Base-by-base conservation (phyloP, 2,888 invertebrate genomes). In the Patella depressa region DNA sequence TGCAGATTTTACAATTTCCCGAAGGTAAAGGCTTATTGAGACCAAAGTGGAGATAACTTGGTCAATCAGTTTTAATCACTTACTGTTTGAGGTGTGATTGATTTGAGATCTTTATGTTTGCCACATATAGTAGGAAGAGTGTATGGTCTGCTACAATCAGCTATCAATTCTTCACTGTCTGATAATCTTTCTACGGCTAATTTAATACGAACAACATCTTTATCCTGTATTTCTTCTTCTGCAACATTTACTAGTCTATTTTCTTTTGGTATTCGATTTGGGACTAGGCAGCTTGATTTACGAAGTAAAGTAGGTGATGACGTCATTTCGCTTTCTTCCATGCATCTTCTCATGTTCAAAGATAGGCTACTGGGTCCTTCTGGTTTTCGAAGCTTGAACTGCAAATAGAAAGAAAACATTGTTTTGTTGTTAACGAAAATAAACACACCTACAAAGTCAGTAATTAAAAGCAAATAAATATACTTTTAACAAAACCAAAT, bases 91-190 rank as follows among this genome's bases (percentile, higher is more conserved):
- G 65, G 19, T 15, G 65, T 24, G 24, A 74, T 69, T 65, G 74
- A 69, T 53, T 74, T 74, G 69, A 74, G 74, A 74, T 74, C 74
- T 17, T 69, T 74, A 53, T 74, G 74, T 74, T 69, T 69, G 11
- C 74, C 74, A 65, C 19, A 53, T 59, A 74, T 17, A 17, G 69
- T 69, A 15, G 74, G 74, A 17, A 74, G 74, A 69, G 65, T 74
- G 15, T 74, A 69, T 65, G 19, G 53, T 69, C 53, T 59, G 24
- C 65, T 65, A 65, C 65, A 65, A 65, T 65, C 65, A 19, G 65
- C 65, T 65, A 65, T 65, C 14, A 24, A 65, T 65, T 65, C 65
- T 65, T 12, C 65, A 65, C 24, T 14, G 15, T 65, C 65, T 19
- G 65, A 65, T 65, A 65, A 65, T 65, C 65, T 65, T 65, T 65